Conservation (phyloP, 2,113 vertebrate genomes). For the Orientallactaga bullata region DNA sequence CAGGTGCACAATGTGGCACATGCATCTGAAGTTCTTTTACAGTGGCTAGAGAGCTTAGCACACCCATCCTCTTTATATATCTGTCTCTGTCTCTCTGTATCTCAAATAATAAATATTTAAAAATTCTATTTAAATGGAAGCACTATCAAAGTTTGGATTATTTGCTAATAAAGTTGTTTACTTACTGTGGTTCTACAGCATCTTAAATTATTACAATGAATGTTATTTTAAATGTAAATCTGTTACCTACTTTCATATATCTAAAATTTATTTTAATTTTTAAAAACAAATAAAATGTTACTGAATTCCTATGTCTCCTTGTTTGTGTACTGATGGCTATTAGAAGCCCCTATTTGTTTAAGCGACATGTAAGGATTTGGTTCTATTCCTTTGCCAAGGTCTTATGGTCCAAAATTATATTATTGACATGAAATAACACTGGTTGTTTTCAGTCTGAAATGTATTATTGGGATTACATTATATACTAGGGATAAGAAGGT, state of each 20-base stretch:
- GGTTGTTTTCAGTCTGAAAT: not conserved
- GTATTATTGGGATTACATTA: not conserved
- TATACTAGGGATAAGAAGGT: conserved; percentile 6
- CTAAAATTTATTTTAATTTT: not conserved
- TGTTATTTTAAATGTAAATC: conserved; percentile 26
- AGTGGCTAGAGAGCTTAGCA: too few relatives aligned
- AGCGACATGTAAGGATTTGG: not conserved
- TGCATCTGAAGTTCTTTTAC: too few relatives aligned
- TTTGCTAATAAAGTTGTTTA: conserved; percentile 53
- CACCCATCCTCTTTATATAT: too few relatives aligned
- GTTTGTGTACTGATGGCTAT: conserved; percentile 6
- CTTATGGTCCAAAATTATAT: conserved; percentile 41
- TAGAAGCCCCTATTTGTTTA: conserved; percentile 41
- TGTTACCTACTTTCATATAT: conserved; percentile 39
- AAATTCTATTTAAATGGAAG: conserved; percentile 39
- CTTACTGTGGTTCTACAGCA: not conserved
- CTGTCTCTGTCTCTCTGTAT: too few relatives aligned
- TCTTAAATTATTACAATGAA: not conserved
- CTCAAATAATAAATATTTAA: too few relatives aligned
- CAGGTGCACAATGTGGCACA: too few relatives aligned
- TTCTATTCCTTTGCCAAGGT: not conserved
- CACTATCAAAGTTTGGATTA: conserved; percentile 4
- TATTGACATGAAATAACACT: conserved; percentile 2
- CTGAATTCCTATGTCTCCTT: conserved; percentile 10
- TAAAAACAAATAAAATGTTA: conserved; percentile 37